Evolutionary conservation across 1,140 invertebrate species (phyloP).

Genomic region (Centruroides vittatus): DNA sequence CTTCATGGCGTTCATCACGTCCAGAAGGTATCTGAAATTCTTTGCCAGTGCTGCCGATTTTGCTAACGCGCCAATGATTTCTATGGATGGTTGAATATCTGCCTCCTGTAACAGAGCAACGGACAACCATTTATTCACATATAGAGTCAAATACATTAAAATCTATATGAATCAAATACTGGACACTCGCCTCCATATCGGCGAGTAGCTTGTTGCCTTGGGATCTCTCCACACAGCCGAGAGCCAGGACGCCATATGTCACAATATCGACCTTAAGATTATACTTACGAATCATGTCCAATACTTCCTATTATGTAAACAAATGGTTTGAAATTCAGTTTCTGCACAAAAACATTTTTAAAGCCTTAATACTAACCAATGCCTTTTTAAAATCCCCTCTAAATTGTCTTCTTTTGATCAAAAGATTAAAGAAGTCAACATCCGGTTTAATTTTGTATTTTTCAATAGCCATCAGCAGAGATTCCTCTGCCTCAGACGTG

Average conservation of each 20-base stretch:
- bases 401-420: slow-evolving; percentile 61
- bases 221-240: slow-evolving; percentile 47
- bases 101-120: no score
- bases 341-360: slow-evolving; percentile 15
- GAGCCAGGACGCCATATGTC: slow-evolving; percentile 70
- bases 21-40: no score
- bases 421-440: slow-evolving; percentile 66
- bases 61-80: no score
- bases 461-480: slow-evolving; percentile 43
- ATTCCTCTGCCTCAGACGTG: slow-evolving; percentile 45
- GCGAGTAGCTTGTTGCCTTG: slow-evolving; percentile 45
- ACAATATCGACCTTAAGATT: slow-evolving; percentile 52
- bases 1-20: no score
- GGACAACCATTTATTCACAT: no score
- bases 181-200: slow-evolving; percentile 44
- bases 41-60: no score
- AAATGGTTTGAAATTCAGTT: slow-evolving; percentile 10
- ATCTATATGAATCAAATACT: no score
- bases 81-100: no score
- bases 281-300: slow-evolving; percentile 42
- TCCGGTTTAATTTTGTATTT: slow-evolving; percentile 45
- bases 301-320: slow-evolving; percentile 35
- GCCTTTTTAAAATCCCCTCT: slow-evolving; percentile 47
- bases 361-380: slow-evolving; percentile 35
- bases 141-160: no score